These are phyloP conservation scores for Amblyraja radiata DNA, from an alignment of 2,797 vertebrate genomes.

Conservation along the genomic window DNA sequence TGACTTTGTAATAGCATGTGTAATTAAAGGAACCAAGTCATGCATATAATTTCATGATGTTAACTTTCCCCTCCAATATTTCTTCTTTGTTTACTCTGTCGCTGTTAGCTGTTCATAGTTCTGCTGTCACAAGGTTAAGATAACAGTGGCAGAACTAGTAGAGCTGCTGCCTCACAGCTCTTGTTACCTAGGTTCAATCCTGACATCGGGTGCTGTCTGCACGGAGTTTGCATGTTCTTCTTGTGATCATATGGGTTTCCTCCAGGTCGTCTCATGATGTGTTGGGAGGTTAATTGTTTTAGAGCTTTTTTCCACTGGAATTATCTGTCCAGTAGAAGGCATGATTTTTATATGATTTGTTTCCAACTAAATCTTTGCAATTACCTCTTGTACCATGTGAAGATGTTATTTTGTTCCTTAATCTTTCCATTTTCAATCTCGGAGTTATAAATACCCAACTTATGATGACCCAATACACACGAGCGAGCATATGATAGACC, in stretches of 20 bases:
- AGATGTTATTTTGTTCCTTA: neutral
- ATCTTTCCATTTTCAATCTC: neutral
- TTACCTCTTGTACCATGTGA: neutral
- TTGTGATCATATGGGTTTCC: no score
- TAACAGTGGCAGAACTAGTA: neutral
- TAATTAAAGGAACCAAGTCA: slow-evolving; percentile 15
- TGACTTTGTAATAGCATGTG: slow-evolving; percentile 6
- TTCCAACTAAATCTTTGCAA: neutral
- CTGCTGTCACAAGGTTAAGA: neutral
- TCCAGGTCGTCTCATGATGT: no score
- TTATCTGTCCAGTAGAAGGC: neutral
- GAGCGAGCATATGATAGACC: no score
- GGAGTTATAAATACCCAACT: no score
- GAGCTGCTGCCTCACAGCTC: no score
- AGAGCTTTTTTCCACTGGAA: neutral
- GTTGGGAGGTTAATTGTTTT: no score
- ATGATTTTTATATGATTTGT: neutral
- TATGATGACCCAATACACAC: no score
- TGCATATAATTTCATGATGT: slow-evolving; percentile 11
- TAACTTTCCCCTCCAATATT: neutral
- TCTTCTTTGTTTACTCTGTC: neutral
- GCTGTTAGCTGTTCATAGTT: neutral
- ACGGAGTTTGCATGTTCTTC: no score
- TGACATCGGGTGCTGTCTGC: no score
- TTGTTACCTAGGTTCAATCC: no score